Evolutionary conservation across 2,888 invertebrate species (phyloP).

Genomic region (Conus canariensis): DNA sequence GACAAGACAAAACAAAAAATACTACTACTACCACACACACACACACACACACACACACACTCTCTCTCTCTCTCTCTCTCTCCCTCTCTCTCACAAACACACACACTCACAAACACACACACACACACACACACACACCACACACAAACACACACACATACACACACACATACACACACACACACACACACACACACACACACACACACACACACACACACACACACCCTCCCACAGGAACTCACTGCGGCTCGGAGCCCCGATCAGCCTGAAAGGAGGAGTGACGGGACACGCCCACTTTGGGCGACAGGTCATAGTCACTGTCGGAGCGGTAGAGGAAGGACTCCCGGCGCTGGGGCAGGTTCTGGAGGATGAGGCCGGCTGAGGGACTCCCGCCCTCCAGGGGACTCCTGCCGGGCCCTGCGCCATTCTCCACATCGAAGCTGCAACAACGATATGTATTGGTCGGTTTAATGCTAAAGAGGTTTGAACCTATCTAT

Average conservation of each 20-base stretch:
- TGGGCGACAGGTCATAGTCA: constrained; percentile 77
- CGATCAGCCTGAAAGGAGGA: constrained; percentile 83
- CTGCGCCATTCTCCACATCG: constrained; percentile 40
- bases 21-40: too few relatives aligned
- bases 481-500: background rate
- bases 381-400: constrained; percentile 84
- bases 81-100: too few relatives aligned
- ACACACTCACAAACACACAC: too few relatives aligned
- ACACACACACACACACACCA: too few relatives aligned
- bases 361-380: constrained; percentile 76
- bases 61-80: too few relatives aligned
- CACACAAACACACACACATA: too few relatives aligned
- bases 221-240: constrained; percentile 21
- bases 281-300: constrained; percentile 91
- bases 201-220: too few relatives aligned
- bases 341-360: constrained; percentile 77
- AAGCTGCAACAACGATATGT: constrained; percentile 6
- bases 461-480: background rate
- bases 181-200: too few relatives aligned
- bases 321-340: constrained; percentile 78
- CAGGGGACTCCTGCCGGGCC: constrained; percentile 86
- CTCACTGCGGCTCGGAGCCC: constrained; percentile 62
- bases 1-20: too few relatives aligned
- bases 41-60: too few relatives aligned
- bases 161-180: too few relatives aligned